Percentiles rank a stretch among this genome's conserved stretches.
Evolutionary conservation across 1,140 invertebrate genomes (phyloP).

Genomic region (Copidosoma floridanum): DNA sequence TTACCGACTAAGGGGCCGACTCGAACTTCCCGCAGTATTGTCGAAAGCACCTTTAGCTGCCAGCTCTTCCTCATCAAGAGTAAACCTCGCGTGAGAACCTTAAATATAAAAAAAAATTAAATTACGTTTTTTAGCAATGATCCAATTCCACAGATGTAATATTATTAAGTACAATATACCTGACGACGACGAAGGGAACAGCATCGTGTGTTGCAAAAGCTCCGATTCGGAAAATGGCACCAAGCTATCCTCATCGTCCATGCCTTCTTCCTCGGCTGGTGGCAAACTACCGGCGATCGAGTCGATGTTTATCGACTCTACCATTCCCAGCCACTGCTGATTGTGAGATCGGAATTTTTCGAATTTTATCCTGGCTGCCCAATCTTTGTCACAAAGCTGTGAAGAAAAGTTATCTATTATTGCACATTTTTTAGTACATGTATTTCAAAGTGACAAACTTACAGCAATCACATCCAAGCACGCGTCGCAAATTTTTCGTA

Average conservation of each 20-base stretch:
- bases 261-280: constrained; percentile 28
- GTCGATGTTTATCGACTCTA: constrained; percentile 66
- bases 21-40: constrained; percentile 53
- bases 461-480: constrained; percentile 90
- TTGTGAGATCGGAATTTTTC: constrained; percentile 97
- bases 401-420: background rate
- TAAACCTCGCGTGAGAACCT: constrained; percentile 51
- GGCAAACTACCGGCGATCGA: constrained; percentile 56
- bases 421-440: no score
- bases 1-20: constrained; percentile 56
- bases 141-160: no score
- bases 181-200: constrained; percentile 66
- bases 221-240: constrained; percentile 72
- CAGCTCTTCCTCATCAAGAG: constrained; percentile 53
- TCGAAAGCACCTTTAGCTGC: constrained; percentile 51
- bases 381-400: constrained; percentile 73
- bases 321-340: constrained; percentile 96
- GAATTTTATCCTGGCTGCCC: constrained; percentile 87
- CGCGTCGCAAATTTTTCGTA: constrained; percentile 87
- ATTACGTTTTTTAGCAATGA: constrained; percentile 19
- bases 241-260: constrained; percentile 66
- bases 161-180: no score
- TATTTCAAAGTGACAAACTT: constrained; percentile 38
- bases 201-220: constrained; percentile 68
- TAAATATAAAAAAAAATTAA: constrained; percentile 12